Conservation (phyloP, 2,797 vertebrate species). For the Fringilla coelebs region DNA sequence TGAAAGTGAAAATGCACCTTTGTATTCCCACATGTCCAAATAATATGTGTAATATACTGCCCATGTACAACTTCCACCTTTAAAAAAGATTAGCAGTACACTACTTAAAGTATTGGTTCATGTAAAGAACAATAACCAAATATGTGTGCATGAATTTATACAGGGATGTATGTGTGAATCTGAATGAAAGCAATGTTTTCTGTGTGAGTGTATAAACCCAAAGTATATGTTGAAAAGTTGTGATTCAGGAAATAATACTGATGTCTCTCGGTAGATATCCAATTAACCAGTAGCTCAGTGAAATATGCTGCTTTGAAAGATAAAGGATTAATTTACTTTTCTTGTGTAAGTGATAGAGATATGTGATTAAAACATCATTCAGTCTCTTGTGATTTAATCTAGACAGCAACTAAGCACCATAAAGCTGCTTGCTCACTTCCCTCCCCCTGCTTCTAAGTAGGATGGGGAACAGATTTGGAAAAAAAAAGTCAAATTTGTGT, state of each 20-base stretch:
- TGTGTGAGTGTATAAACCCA: neutral
- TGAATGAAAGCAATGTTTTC: neutral
- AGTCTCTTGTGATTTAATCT: neutral
- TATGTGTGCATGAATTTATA: neutral
- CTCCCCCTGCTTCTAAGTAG: fast-evolving
- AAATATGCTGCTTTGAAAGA: neutral
- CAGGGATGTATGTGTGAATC: neutral
- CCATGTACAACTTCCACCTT: fast-evolving
- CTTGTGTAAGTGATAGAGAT: neutral
- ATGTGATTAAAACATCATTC: neutral
- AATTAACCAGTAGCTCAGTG: neutral
- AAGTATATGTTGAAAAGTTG: neutral
- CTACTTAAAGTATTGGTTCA: neutral
- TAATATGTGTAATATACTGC: neutral
- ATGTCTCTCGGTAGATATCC: neutral
- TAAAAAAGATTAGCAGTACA: neutral
- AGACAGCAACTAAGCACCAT: neutral
- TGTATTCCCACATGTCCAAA: neutral
- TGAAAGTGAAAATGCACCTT: neutral
- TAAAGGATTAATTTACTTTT: neutral
- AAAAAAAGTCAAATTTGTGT: neutral
- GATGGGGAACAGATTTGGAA: neutral
- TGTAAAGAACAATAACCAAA: neutral
- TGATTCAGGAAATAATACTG: neutral
- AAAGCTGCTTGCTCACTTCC: neutral